Percentiles rank a stretch among this genome's conserved stretches.
Conservation (phyloP, 1,140 invertebrate species). For the Megathymus violae region DNA sequence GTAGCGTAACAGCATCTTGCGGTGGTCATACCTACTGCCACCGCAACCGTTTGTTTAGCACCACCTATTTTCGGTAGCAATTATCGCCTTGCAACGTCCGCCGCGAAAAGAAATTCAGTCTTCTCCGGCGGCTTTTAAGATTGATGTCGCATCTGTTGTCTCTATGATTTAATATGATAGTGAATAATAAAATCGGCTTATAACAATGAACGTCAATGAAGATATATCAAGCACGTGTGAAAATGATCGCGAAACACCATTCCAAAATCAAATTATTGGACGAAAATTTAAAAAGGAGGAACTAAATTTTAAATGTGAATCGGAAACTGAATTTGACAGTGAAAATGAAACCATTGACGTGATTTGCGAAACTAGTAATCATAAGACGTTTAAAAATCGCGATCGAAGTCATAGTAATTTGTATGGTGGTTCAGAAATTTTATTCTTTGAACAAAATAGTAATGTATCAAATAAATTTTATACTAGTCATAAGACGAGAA, state of each 20-base stretch:
- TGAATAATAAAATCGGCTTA: conserved; percentile 21
- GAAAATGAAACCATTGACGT: conserved; percentile 79
- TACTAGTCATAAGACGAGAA: conserved; percentile 41
- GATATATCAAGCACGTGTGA: conserved; percentile 75
- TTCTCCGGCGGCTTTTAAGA: conserved; percentile 16
- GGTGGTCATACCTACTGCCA: conserved; percentile 70
- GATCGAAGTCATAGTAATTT: conserved; percentile 27
- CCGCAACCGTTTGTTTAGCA: conserved; percentile 48
- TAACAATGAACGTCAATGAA: conserved; percentile 56
- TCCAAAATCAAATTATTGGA: conserved; percentile 41
- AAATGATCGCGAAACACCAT: conserved; percentile 47
- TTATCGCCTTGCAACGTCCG: conserved; percentile 61
- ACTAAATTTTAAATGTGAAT: conserved; percentile 48
- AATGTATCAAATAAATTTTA: conserved; percentile 45
- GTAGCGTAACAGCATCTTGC: conserved; percentile 66
- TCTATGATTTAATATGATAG: conserved; percentile 2
- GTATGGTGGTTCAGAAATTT: conserved; percentile 38
- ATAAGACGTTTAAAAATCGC: conserved; percentile 21
- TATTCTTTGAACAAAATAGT: conserved; percentile 49
- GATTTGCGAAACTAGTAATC: conserved; percentile 74
- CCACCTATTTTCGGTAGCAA: conserved; percentile 81
- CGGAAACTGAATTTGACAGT: conserved; percentile 70
- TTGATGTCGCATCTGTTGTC: conserved; percentile 16
- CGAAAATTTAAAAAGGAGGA: conserved; percentile 43
- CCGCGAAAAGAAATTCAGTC: conserved; percentile 48